phyloP scores from a whole-genome alignment of 2,113 vertebrate genomes.

The Taurulus bubalis region DNA sequence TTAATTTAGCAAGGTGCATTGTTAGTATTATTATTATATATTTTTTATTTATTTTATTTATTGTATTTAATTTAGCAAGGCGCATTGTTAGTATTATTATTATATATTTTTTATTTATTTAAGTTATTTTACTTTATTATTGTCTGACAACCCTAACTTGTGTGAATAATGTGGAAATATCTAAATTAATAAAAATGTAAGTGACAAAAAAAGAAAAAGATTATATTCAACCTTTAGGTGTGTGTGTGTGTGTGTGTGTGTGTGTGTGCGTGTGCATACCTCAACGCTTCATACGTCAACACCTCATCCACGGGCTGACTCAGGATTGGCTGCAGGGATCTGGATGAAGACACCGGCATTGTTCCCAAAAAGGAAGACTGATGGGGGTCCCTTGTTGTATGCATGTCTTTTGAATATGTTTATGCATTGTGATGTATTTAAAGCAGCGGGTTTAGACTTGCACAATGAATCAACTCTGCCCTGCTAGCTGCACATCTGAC shows the following conservation, averaged over 20 bases:
- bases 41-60: too few relatives aligned
- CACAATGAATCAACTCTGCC: not conserved
- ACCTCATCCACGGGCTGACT: conserved; percentile 73
- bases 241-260: conserved; percentile 3
- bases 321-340: conserved; percentile 90
- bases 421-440: not conserved
- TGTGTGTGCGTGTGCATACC: conserved; percentile 45
- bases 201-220: too few relatives aligned
- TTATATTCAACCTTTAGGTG: not conserved
- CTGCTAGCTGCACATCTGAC: not conserved
- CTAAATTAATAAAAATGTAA: too few relatives aligned
- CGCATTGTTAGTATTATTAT: too few relatives aligned
- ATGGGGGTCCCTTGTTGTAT: not conserved
- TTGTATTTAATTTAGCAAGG: too few relatives aligned
- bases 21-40: too few relatives aligned
- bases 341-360: conserved; percentile 32
- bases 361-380: not conserved
- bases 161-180: too few relatives aligned
- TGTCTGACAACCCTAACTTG: too few relatives aligned
- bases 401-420: not conserved
- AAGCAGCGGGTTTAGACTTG: not conserved
- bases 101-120: too few relatives aligned
- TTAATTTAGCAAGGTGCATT: too few relatives aligned
- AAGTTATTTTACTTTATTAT: too few relatives aligned
- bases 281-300: conserved; percentile 86